phyloP scores from a whole-genome alignment of 1,140 invertebrate species.

The Calliphora vicina region DNA sequence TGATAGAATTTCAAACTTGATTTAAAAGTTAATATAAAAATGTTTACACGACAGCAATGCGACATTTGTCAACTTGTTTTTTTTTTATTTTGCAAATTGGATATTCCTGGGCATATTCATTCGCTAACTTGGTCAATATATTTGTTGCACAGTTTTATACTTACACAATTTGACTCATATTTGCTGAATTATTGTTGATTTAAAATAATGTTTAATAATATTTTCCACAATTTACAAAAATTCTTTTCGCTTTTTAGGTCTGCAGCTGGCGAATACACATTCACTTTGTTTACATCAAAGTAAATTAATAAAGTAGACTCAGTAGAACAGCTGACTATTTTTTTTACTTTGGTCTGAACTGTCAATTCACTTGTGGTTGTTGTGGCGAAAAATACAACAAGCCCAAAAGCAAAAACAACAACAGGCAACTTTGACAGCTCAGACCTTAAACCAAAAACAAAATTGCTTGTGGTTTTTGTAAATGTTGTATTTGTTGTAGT shows the following conservation, averaged over 20 bases:
- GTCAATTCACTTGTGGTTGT: too few species aligned
- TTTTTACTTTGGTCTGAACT: too few species aligned
- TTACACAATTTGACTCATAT: not conserved
- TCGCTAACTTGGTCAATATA: not conserved
- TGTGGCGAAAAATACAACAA: too few species aligned
- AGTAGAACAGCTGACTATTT: too few species aligned
- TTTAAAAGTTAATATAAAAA: not conserved
- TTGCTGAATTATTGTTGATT: not conserved
- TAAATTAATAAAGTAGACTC: too few species aligned
- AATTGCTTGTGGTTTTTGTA: too few species aligned
- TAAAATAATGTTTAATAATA: not conserved
- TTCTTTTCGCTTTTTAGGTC: not conserved
- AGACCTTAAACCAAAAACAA: too few species aligned
- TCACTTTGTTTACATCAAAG: conserved; percentile 33
- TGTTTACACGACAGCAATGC: not conserved
- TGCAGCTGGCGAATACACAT: conserved; percentile 20
- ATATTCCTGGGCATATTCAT: not conserved
- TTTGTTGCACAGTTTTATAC: not conserved
- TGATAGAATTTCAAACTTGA: too few species aligned
- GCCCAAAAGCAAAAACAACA: too few species aligned
- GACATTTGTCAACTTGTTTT: not conserved
- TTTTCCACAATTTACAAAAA: not conserved
- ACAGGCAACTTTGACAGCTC: too few species aligned
- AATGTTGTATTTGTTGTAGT: too few species aligned
- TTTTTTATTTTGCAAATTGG: not conserved